Base-by-base conservation (phyloP, 2,888 invertebrate species). In the Thelaira solivaga region DNA sequence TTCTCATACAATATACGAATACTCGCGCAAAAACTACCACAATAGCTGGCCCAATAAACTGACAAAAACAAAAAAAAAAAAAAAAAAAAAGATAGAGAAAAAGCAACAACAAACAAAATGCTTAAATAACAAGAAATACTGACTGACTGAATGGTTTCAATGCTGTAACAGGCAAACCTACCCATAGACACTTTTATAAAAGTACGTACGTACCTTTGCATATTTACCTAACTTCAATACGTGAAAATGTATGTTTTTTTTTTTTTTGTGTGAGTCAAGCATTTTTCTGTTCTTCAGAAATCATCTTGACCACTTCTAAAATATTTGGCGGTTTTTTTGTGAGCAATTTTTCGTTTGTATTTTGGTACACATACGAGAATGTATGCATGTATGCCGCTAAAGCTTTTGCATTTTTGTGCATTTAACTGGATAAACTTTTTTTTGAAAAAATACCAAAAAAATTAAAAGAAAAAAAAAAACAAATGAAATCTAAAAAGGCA, bases 401-500 rank as follows among this genome's bases (percentile, higher is more conserved):
- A 72, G 34, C 59, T 43, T 4, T 31, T n/a, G 39, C 22, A 13
- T n/a, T 26, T 5, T 24, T 16, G 26, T 26, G 22, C n/a, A 51
- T 26, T 47, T 47, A 7, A 11, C 8, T 34, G 16, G 0, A 39
- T n/a, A n/a, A n/a, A n/a, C n/a, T n/a, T n/a, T n/a, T n/a, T n/a
- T n/a, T n/a, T n/a, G n/a, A 29, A 57, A 71, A 49, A 49, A 34
- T 67, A 49, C 49, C 61, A 49, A 26, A 29, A 55, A 57, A 39
- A 39, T 43, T 24, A 65, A 71, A 69, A 51, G 47, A 53, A 57
- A 22, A 13, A 18, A 43, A 1, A 51, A 39, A 13, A 36, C 43
- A 62, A 45, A 43, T 20, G n/a, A 31, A 57, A 24, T 26, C 51
- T 51, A 59, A 68, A 69, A 68, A 74, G 78, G 74, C 78, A 53